These are phyloP conservation scores for Spicauda simplicius DNA, from an alignment of 2,888 invertebrate genomes.

Conservation along the genomic window DNA sequence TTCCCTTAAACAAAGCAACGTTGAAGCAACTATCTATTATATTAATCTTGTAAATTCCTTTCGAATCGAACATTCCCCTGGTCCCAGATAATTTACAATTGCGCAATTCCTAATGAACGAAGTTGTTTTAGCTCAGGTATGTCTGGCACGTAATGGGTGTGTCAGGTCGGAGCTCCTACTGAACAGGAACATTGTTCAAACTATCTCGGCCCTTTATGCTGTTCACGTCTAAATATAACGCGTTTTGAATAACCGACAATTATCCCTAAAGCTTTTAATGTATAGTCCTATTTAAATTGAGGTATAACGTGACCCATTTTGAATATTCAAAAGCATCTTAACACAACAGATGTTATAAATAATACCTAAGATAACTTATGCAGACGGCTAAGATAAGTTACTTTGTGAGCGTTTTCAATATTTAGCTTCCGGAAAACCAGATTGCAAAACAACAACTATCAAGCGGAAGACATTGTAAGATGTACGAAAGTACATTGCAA, in stretches of 20 bases:
- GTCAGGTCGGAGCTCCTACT: slow-evolving; percentile 21
- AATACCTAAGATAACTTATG: too few relatives aligned
- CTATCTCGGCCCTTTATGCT: slow-evolving; percentile 19
- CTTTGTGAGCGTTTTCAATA: too few relatives aligned
- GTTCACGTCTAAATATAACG: slow-evolving; percentile 14
- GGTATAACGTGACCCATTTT: too few relatives aligned
- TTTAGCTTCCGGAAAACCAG: too few relatives aligned
- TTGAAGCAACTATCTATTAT: slow-evolving; percentile 7
- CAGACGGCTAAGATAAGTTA: too few relatives aligned
- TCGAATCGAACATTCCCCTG: slow-evolving; percentile 32
- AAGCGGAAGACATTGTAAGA: too few relatives aligned
- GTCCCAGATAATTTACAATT: slow-evolving; percentile 34
- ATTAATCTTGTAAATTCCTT: slow-evolving; percentile 29
- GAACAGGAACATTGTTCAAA: slow-evolving; percentile 16
- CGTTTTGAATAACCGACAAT: slow-evolving; percentile 11
- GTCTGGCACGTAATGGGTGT: slow-evolving; percentile 34
- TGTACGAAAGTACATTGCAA: too few relatives aligned
- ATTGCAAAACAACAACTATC: too few relatives aligned
- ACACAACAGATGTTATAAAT: too few relatives aligned
- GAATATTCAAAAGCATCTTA: too few relatives aligned
- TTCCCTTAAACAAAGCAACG: slow-evolving; percentile 4
- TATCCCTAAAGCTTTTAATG: not conserved
- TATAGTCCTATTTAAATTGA: too few relatives aligned
- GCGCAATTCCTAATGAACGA: slow-evolving; percentile 36
- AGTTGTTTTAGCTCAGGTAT: slow-evolving; percentile 31